Evolutionary conservation across 64 coral and sea anemone species (phyloP).

Genomic region (Pocillopora damicornis): DNA sequence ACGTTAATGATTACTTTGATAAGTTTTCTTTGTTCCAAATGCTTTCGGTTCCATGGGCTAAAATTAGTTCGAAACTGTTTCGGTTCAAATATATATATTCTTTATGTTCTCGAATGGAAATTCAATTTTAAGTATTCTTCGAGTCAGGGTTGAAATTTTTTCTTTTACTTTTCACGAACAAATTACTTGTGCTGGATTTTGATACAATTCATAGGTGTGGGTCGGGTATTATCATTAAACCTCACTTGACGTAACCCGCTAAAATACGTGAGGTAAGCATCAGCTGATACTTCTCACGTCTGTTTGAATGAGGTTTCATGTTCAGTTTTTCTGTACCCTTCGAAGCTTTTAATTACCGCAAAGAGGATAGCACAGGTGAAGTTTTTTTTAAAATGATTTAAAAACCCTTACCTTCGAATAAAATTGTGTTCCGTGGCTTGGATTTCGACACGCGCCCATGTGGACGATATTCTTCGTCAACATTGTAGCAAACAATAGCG

Average conservation of each 20-base stretch:
- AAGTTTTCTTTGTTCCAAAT: too few relatives aligned
- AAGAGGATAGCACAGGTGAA: neutral
- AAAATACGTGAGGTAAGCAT: neutral
- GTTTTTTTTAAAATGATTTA: neutral
- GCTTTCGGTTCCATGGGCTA: too few relatives aligned
- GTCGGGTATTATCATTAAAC: neutral
- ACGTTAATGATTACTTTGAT: too few relatives aligned
- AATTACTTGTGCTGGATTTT: neutral
- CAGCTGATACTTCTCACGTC: slow-evolving; percentile 21
- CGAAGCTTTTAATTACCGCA: neutral
- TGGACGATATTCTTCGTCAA: neutral
- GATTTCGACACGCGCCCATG: neutral
- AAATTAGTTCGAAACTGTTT: too few relatives aligned
- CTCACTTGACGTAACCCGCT: slow-evolving; percentile 6
- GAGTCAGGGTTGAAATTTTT: neutral
- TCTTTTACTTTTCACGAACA: neutral
- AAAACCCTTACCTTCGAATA: neutral
- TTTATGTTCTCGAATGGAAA: too few relatives aligned
- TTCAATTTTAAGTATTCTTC: too few relatives aligned
- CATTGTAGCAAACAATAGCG: neutral
- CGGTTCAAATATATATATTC: too few relatives aligned
- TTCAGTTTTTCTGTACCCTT: neutral
- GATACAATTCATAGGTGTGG: neutral
- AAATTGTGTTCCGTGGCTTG: neutral
- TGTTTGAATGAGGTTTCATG: neutral